Evolutionary conservation across 1,140 invertebrate species (phyloP), one percentile per base, ranked within the genome.

Genomic region (Drosophila truncata): DNA sequence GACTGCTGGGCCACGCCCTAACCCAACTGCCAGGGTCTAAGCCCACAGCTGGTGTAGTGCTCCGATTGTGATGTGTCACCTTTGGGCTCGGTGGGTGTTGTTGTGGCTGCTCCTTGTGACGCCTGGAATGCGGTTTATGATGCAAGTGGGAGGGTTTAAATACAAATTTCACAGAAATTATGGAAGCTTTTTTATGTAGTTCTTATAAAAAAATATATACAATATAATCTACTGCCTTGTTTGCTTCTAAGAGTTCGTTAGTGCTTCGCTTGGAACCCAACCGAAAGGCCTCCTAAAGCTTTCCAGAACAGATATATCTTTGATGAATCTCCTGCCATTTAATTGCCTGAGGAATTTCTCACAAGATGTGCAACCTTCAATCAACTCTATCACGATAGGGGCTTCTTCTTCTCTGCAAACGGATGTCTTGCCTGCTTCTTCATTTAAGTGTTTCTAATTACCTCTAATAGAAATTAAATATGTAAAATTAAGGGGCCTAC

Each of bases 31-130:
- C 29, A 25, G 14, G 10, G 14, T 41, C 23, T 13, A 46, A 14
- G 20, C 23, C 27, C 46, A 49, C 46, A 49, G 37, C 35, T 25
- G 27, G 1, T 27, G 25, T 25, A 2, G 13, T 59, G 54, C 31
- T 46, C 63, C 18, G 31, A 66, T 66, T 82, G 11, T 84, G 71
- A 63, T 83, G 81, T 83, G 81, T 83, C 81, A 80, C 71, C 81
- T 76, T 67, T 70, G 62, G 65, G 77, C 49, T 44, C 25, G 18
- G 60, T 63, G 79, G 70, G 65, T 77, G 66, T 75, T 44, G 55
- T 57, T 49, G 42, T 16, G 18, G 16, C 31, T 46, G 65, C 35
- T 59, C 57, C 25, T 35, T 49, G 25, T 31, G 65, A 58, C 42
- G 33, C 44, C 23, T 23, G 71, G 71, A 74, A 74, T 73, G 69